Evolutionary conservation across 2,113 vertebrate species (phyloP).

Genomic region (Dasyornis broadbenti): DNA sequence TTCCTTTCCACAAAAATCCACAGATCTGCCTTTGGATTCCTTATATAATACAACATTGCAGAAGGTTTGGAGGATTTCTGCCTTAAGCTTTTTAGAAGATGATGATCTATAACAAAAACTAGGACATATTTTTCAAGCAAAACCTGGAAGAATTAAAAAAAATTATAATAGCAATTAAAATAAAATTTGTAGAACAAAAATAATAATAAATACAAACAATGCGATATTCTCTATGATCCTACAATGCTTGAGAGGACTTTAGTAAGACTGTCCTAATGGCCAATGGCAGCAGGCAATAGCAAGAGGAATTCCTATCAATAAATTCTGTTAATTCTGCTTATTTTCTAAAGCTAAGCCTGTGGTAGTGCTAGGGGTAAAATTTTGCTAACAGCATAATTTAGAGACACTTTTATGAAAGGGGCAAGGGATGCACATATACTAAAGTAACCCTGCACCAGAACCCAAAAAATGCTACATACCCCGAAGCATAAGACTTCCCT

Average conservation of each 20-base stretch:
- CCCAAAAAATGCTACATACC: not conserved
- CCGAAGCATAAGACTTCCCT: not conserved
- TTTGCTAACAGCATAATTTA: not conserved
- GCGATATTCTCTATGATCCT: not conserved
- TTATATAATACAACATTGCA: not conserved
- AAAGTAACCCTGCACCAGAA: not conserved
- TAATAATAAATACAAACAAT: not conserved
- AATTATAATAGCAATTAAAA: not conserved
- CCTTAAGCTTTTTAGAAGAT: not conserved
- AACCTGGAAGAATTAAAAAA: not conserved
- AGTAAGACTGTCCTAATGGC: not conserved
- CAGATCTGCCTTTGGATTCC: not conserved
- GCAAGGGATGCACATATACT: accelerated
- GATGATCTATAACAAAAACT: not conserved
- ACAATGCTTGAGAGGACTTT: not conserved
- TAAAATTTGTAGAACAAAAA: not conserved
- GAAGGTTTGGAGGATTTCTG: not conserved
- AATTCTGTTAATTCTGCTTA: not conserved
- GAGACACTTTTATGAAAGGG: not conserved
- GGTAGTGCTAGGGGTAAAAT: not conserved
- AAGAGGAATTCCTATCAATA: not conserved
- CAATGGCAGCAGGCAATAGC: not conserved
- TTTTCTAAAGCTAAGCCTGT: not conserved
- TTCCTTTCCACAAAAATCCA: not conserved
- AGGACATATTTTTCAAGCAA: not conserved